Evolutionary conservation across 2,797 vertebrate species (phyloP), one percentile per base, ranked within the genome.

Genomic region (Propithecus perrieri): DNA sequence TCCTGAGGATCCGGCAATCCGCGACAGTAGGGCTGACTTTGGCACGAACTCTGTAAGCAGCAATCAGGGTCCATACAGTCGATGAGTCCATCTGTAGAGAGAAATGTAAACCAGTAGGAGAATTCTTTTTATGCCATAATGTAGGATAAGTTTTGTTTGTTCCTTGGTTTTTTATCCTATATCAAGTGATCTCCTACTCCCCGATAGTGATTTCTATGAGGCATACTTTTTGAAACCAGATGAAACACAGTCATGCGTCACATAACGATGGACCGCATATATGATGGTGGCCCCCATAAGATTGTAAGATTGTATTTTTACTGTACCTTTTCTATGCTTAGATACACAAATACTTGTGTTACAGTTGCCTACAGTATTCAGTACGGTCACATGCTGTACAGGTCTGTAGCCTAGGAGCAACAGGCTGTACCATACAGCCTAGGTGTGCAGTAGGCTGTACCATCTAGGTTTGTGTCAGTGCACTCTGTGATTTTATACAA

Each of bases 61-160:
- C 99, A 99, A 98, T 99, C 99, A 28, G 99, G 99, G 97, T 99
- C 99, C 99, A 99, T 99, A 97, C 99, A 99, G 98, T 99, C 99
- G 79, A 98, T 97, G 59, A 99, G 99, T 55, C 99, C 99, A 98
- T 99, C 99, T 99, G 99, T 95, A 98, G 98, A 97, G 97, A 98
- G 97, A 98, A 98, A 98, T 90, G 89, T 67, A 97, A 78, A 98
- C 75, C 96, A 96, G 90, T 98, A 89, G 98, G 98, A 81, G 85
- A 87, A 96, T 43, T 92, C 83, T 96, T 97, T 57, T 63, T n/a
- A 61, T 0, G 26, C 20, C 1, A 20, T 0, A n/a, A 46, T 0
- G 12, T 1, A 28, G 41, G 35, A 14, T 33, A 41, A 1, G 8
- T 43, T 78, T 17, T 17, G 57, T 53, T 38, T 22, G 24, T 11